A percentile compares a stretch with the other conserved stretches of the same genome.
Conservation (phyloP, 64 coral and sea anemone genomes). For the Montipora capricornis region DNA sequence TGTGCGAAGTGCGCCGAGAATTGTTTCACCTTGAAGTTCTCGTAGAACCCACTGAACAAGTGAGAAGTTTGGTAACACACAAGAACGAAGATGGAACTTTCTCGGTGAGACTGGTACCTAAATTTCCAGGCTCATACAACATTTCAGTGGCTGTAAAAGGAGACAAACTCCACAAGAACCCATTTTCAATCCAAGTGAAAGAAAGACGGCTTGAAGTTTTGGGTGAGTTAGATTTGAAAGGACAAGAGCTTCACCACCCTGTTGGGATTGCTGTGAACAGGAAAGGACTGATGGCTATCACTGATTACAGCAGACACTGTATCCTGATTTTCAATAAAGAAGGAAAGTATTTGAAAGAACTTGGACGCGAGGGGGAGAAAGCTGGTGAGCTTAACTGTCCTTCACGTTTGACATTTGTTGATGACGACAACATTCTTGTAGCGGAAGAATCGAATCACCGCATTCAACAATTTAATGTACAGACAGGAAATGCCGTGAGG, state of each 20-base stretch:
- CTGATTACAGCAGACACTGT: background rate
- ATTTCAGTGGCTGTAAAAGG: background rate
- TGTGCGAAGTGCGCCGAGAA: background rate
- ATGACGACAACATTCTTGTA: constrained; percentile 19
- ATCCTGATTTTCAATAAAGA: background rate
- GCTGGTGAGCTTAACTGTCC: background rate
- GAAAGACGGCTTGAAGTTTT: background rate
- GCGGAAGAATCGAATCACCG: constrained; percentile 18
- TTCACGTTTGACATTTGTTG: constrained; percentile 2
- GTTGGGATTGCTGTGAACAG: background rate
- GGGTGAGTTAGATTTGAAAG: background rate
- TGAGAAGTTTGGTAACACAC: background rate
- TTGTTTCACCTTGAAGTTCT: background rate
- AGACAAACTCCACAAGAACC: background rate
- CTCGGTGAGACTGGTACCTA: background rate
- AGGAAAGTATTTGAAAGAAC: background rate
- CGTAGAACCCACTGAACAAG: background rate
- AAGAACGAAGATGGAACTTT: background rate
- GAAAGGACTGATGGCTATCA: background rate
- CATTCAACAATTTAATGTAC: constrained; percentile 23
- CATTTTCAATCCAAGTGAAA: background rate
- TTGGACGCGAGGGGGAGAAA: background rate
- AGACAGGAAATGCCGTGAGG: background rate
- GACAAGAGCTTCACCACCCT: background rate
- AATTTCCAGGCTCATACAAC: background rate